Percentiles rank a stretch among this genome's conserved stretches.
Conservation (phyloP, 2,797 vertebrate species). For the Enoplosus armatus region DNA sequence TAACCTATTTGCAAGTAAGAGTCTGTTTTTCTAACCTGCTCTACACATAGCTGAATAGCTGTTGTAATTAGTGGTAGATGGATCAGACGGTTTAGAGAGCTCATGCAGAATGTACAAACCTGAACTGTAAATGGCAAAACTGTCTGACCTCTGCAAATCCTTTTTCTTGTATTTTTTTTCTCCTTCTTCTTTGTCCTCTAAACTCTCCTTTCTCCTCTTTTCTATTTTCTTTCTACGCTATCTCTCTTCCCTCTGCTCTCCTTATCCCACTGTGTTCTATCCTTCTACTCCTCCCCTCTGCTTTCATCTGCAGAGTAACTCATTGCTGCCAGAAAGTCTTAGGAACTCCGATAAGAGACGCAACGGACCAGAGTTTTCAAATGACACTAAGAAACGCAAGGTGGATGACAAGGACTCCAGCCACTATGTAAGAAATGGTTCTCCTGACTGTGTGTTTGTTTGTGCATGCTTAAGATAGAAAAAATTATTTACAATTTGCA, state of each 20-base stretch:
- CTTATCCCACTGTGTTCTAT: slow-evolving; percentile 21
- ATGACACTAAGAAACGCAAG: slow-evolving; percentile 95
- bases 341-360: slow-evolving; percentile 93
- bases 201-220: slow-evolving; percentile 23
- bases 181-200: slow-evolving; percentile 27
- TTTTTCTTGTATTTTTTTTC: slow-evolving; percentile 25
- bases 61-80: slow-evolving; percentile 60
- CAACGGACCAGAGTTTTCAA: slow-evolving; percentile 90
- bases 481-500: too few species aligned
- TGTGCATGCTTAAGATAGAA: too few species aligned
- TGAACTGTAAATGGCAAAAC: slow-evolving; percentile 61
- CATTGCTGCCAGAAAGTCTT: slow-evolving; percentile 93
- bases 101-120: slow-evolving; percentile 50
- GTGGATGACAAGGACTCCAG: slow-evolving; percentile 93
- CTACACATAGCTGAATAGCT: slow-evolving; percentile 48
- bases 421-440: slow-evolving; percentile 85
- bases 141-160: slow-evolving; percentile 25
- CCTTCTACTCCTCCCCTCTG: slow-evolving; percentile 1
- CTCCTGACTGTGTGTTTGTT: slow-evolving; percentile 24
- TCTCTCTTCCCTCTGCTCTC: slow-evolving; percentile 12
- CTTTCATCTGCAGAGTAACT: slow-evolving; percentile 89
- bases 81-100: slow-evolving; percentile 36
- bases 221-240: slow-evolving; percentile 7
- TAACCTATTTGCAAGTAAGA: slow-evolving; percentile 68
- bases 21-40: slow-evolving; percentile 77